Evolutionary conservation across 2,113 vertebrate genomes (phyloP).

Genomic region (Caracal caracal): DNA sequence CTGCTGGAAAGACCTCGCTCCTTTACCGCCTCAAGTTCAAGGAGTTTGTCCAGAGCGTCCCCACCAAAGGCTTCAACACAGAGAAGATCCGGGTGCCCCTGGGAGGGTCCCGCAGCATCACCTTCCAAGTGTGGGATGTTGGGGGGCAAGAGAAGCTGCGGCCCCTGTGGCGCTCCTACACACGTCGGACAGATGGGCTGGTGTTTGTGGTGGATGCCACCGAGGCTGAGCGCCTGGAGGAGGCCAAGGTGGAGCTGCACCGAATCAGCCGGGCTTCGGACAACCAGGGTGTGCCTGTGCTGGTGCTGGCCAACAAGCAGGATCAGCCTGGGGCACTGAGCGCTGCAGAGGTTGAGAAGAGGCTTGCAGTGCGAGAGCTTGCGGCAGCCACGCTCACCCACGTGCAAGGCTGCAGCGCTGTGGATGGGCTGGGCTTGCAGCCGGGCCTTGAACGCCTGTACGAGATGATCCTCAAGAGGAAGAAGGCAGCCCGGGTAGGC

Average conservation of each 20-base stretch:
- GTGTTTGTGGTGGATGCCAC: conserved; percentile 94
- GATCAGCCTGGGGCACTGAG: conserved; percentile 88
- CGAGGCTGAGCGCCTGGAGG: conserved; percentile 92
- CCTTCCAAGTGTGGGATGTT: conserved; percentile 95
- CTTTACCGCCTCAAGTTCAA: conserved; percentile 93
- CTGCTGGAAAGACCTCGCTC: conserved; percentile 93
- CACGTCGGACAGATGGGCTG: conserved; percentile 91
- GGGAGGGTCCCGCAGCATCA: conserved; percentile 87
- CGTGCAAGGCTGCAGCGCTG: conserved; percentile 93
- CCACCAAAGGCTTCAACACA: conserved; percentile 95
- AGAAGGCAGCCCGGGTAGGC: conserved; percentile 89
- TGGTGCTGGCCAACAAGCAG: conserved; percentile 94
- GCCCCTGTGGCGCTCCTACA: conserved; percentile 95
- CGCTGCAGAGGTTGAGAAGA: conserved; percentile 90
- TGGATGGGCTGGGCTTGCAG: conserved; percentile 92
- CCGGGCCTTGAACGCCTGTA: conserved; percentile 92
- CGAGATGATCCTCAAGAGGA: conserved; percentile 94
- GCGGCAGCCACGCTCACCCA: conserved; percentile 88
- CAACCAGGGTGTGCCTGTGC: conserved; percentile 93
- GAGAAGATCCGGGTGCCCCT: conserved; percentile 93
- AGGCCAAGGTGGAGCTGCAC: conserved; percentile 94
- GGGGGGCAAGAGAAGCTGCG: conserved; percentile 95
- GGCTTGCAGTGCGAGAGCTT: conserved; percentile 90
- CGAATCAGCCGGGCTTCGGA: conserved; percentile 91
- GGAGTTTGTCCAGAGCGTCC: conserved; percentile 94